Evolutionary conservation across 2,113 vertebrate genomes (phyloP).

Genomic region (Vireo altiloquus): DNA sequence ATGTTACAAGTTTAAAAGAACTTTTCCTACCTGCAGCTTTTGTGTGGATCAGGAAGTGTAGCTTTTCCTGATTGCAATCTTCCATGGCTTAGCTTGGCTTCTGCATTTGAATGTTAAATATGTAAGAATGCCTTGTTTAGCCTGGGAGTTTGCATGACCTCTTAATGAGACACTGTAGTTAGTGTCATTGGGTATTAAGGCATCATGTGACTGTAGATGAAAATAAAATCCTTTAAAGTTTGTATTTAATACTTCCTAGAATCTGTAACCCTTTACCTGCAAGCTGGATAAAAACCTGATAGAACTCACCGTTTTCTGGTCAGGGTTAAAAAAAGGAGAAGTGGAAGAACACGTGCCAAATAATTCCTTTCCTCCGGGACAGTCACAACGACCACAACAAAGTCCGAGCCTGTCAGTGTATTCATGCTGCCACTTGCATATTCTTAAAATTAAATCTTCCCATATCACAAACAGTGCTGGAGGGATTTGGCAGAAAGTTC

Average conservation of each 20-base stretch:
- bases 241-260: constrained; percentile 65
- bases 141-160: constrained; percentile 70
- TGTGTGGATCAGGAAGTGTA: constrained; percentile 8
- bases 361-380: background rate
- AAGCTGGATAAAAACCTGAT: background rate
- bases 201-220: constrained; percentile 69
- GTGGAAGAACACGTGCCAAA: background rate
- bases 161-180: constrained; percentile 65
- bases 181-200: constrained; percentile 73
- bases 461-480: background rate
- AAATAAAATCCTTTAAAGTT: constrained; percentile 71
- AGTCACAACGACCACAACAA: background rate
- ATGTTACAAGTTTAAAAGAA: background rate
- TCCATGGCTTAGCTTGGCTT: constrained; percentile 72
- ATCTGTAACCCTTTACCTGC: constrained; percentile 72
- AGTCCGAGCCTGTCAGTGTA: background rate
- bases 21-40: constrained; percentile 62
- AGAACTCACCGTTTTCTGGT: background rate
- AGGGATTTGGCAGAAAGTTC: background rate
- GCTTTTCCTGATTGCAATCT: constrained; percentile 63
- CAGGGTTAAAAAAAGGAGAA: background rate
- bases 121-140: constrained; percentile 64
- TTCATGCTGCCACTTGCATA: background rate
- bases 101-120: constrained; percentile 73
- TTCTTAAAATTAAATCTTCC: background rate